Evolutionary conservation across 2,113 vertebrate species (phyloP), one percentile per base, ranked within the genome.

Genomic region (Mystacornis crossleyi): DNA sequence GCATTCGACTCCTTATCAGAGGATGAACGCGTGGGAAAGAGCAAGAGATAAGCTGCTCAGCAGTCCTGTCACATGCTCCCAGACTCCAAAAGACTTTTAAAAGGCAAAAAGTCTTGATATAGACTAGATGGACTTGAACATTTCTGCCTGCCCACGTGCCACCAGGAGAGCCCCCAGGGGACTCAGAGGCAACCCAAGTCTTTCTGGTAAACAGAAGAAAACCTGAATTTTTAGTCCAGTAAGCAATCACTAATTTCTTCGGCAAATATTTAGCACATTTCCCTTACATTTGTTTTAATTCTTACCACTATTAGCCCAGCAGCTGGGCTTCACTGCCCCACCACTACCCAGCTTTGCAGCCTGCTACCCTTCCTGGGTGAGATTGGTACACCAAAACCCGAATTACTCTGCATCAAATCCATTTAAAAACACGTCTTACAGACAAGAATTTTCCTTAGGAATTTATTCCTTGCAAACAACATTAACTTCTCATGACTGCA

Each of bases 1-100:
- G 82, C 62, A 55, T 94, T 91, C 14, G 19, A 81, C 85, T 95
- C 60, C 93, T 97, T 96, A 96, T 97, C 95, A 92, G 90, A 77
- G 86, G 40, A 86, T 55, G 93, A 93, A 66, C 38, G 60, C 11
- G 31, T 48, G 67, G 62, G 85, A 36, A 80, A 60, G 71, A 93
- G 90, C 0, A 0, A 77, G 85, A 94, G 93, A 96, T 96, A 96
- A 96, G 82, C 71, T 92, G 47, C 81, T 96, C 58, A 60, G 79
- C 75, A 96, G 85, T 95, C 61, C 53, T 67, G 55, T 90, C 96
- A 92, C 34, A 4, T 13, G 5, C 47, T 88, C 28, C 47, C 38
- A 81, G 75, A 15, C 55, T 90, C 90, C 60, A 67, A n/a, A 93
- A 94, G 95, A 81, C 92, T 96, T 95, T 74, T 95, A 90, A 95